phyloP scores from a whole-genome alignment of 2,797 vertebrate genomes.

The Hylomyscus alleni region DNA sequence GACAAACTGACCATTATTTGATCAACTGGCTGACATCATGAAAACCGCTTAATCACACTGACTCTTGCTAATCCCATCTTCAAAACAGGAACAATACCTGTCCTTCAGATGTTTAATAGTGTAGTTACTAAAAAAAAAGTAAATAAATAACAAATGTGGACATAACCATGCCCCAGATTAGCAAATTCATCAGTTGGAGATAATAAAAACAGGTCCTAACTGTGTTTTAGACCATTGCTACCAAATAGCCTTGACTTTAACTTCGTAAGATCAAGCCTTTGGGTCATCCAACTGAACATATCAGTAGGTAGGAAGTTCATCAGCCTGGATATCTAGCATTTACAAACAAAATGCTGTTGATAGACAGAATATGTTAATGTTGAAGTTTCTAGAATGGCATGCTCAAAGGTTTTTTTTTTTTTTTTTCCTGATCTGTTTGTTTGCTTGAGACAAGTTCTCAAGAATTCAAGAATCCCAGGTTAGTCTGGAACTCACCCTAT shows the following conservation, averaged over 20 bases:
- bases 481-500: not conserved
- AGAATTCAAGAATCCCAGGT: not conserved
- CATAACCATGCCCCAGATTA: not conserved
- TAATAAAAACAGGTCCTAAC: not conserved
- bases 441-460: not conserved
- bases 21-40: not conserved
- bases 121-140: not conserved
- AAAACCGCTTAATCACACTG: not conserved
- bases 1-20: not conserved
- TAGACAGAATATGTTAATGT: not conserved
- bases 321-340: not conserved
- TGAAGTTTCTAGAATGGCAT: not conserved
- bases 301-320: not conserved
- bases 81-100: not conserved
- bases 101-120: not conserved
- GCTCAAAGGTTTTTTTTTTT: not conserved
- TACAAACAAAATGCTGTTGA: slow-evolving; percentile 18
- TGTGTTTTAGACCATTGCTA: not conserved
- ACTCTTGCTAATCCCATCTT: not conserved
- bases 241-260: not conserved
- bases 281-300: not conserved
- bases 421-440: not conserved
- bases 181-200: not conserved
- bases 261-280: not conserved
- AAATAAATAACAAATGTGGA: not conserved